A percentile compares a stretch with the other conserved stretches of the same genome.
Conservation (phyloP, 2,888 invertebrate species). For the Parelbella ahira region DNA sequence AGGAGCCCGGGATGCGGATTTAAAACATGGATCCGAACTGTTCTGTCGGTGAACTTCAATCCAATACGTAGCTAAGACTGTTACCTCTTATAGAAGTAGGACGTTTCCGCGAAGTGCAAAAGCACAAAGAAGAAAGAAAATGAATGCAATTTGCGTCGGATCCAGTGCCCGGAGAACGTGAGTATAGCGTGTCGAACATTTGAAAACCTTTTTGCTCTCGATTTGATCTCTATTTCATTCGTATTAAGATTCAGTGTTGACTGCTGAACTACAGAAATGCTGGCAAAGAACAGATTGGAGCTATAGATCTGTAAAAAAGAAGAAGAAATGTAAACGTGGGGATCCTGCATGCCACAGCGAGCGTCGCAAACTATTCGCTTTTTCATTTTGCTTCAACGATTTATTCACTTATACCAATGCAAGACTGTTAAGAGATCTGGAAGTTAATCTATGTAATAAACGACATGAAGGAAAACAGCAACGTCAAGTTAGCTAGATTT, state of each 20-base stretch:
- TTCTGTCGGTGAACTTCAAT: conserved; percentile 2
- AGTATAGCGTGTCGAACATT: background rate
- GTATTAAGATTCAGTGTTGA: background rate
- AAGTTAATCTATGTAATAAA: too few species aligned
- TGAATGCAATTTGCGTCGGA: conserved; percentile 38
- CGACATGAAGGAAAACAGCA: too few species aligned
- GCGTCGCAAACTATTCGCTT: background rate
- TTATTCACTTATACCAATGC: too few species aligned
- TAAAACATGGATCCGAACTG: conserved; percentile 5
- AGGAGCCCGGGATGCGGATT: too few species aligned
- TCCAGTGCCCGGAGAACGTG: background rate
- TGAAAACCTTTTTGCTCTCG: background rate
- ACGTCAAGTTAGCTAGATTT: too few species aligned
- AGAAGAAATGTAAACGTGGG: conserved; percentile 7
- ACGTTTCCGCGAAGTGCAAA: conserved; percentile 26
- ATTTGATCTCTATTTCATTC: conserved; percentile 1
- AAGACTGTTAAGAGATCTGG: too few species aligned
- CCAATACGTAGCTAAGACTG: conserved; percentile 13
- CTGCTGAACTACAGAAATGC: background rate
- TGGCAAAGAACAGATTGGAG: background rate
- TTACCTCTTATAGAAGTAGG: conserved; percentile 16
- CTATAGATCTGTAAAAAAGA: conserved; percentile 5
- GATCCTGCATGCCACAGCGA: background rate
- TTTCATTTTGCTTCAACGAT: background rate
- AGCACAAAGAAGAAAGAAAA: conserved; percentile 34